Evolutionary conservation across 2,113 vertebrate genomes (phyloP), one percentile per base, ranked within the genome.

Genomic region (Toxotes chatareus): DNA sequence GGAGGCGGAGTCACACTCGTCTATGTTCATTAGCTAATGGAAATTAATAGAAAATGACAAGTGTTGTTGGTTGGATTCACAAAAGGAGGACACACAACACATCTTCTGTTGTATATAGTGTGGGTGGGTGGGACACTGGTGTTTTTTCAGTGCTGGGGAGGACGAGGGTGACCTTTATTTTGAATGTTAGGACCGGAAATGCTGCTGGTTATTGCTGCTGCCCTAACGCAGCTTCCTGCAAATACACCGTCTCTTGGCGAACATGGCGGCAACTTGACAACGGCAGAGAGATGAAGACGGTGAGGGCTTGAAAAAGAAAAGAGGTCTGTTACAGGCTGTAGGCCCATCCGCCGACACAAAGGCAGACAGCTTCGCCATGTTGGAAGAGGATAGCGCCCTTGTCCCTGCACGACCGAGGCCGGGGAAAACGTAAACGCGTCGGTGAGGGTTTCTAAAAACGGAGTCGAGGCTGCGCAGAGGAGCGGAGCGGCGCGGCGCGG

Each of bases 261-360:
- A 99, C 96, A 99, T 99, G 97, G 97, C 97, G 97, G 96, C 97
- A 97, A 98, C 96, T 98, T 98, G 97, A 96, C 94, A 88, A 95
- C 93, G 94, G 95, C 96, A 96, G 95, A 94, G 96, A 95, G 80
- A 89, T 88, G 96, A 98, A 97, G 96, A 96, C 95, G 92, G 96
- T 88, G 96, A 95, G 96, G 93, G 94, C 93, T 96, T 95, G 93
- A 93, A 93, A 93, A 96, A 79, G 73, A 83, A 77, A 63, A 79
- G 34, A 90, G 85, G 91, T 94, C 90, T 91, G 93, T 94, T 87
- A 93, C 95, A 83, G 91, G 82, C 82, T 90, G 74, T 4, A 83
- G 92, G 85, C 94, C 94, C 94, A 94, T 91, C 94, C 94, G 94
- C 95, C 95, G 94, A 95, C 93, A 93, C 91, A 93, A 92, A 90